Base-by-base conservation (phyloP, 2,797 vertebrate genomes). In the Natrix natrix region DNA sequence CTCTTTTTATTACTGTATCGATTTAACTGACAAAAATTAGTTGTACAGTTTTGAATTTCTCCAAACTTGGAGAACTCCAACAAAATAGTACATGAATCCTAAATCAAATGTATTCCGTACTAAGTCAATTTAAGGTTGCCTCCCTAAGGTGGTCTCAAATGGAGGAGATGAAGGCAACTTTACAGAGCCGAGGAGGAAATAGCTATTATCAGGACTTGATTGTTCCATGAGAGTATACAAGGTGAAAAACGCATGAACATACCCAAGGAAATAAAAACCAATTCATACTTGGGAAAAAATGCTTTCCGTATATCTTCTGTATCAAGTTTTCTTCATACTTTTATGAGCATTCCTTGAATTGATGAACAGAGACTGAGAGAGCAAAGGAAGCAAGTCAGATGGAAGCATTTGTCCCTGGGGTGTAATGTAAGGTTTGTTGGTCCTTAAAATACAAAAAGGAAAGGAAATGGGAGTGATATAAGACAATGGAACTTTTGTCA, bases 311-410 rank as follows among this genome's bases (percentile, higher is more conserved):
- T 66, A 32, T 12, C 26, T 86, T 59, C 57, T 59, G 22, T 1
- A 4, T 89, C 43, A 16, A 61, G 8, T 17, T 4, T 43, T 22
- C 1, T 63, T 55, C 24, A 16, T n/a, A 48, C 63, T 89, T 89
- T 48, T 86, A 93, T 94, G 95, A 95, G 92, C 93, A 93, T 28
- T 61, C 26, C 17, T 91, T 48, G 24, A 24, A 24, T 86, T n/a
- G 57, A 24, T 32, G 78, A 55, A 55, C 91, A 96, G 59, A 0
- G 0, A 86, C 69, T 92, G 93, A 94, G 92, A 95, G 59, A 96
- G 91, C 94, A 95, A 96, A 97, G 96, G 96, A 97, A 96, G 95
- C 94, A 91, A 86, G 32, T 94, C 92, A 95, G 96, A 95, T 89
- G 48, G 94, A 93, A 94, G 92, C 89, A 94, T 94, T 91, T 61